Evolutionary conservation across 2,113 vertebrate species (phyloP).

Genomic region (Scartelaos histophorus): DNA sequence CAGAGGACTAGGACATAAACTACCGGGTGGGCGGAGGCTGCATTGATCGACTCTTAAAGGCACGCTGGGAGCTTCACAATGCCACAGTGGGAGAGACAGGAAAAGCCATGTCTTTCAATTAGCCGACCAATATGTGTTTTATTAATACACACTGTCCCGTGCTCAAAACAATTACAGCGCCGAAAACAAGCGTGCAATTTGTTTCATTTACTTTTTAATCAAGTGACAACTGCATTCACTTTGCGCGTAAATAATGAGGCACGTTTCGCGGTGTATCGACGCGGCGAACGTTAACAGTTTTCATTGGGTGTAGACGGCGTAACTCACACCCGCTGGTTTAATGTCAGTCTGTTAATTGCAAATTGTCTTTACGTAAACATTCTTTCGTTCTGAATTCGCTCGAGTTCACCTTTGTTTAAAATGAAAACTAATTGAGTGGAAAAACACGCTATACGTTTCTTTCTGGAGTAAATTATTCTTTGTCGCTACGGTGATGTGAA

Average conservation of each 20-base stretch:
- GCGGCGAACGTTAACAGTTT: not conserved
- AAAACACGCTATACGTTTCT: not conserved
- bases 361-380: not conserved
- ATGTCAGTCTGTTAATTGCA: not conserved
- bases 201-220: slow-evolving; percentile 7
- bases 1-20: slow-evolving; percentile 55
- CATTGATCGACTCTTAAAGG: slow-evolving; percentile 52
- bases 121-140: slow-evolving; percentile 34
- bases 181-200: slow-evolving; percentile 9
- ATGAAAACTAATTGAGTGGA: not conserved
- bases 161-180: slow-evolving; percentile 39
- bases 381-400: not conserved
- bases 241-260: not conserved
- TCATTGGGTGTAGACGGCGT: not conserved
- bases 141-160: slow-evolving; percentile 44
- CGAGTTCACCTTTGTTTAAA: not conserved
- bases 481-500: not conserved
- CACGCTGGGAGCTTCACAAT: slow-evolving; percentile 26
- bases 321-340: not conserved
- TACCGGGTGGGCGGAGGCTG: slow-evolving; percentile 58
- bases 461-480: not conserved
- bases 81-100: slow-evolving; percentile 26
- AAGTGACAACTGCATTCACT: not conserved
- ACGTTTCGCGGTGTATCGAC: not conserved
- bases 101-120: slow-evolving; percentile 5